Base-by-base conservation (phyloP, 2,113 vertebrate species). In the Bettongia penicillata region DNA sequence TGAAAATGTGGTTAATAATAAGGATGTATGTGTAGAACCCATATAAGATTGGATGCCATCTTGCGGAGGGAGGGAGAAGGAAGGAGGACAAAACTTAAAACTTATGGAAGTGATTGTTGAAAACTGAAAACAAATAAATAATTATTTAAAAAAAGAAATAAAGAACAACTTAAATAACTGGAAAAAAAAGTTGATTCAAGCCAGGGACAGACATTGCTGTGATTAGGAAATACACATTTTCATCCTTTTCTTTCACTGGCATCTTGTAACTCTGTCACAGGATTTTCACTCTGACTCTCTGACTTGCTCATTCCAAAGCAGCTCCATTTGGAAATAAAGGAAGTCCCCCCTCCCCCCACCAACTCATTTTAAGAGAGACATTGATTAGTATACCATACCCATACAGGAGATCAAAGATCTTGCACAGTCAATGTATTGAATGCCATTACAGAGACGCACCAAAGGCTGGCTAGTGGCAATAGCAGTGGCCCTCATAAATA, bases 351-450 rank as follows among this genome's bases (percentile, higher is more conserved):
- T 43, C 23, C 8, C 90, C 89, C 93, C 6, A n/a, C n/a, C 26
- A 43, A 50, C 28, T 10, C 48, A 94, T 97, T 91, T 26, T 91
- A 19, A 68, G 48, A 95, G 22, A 95, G 43, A 3, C 50, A 8
- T 25, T 68, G 12, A 77, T 22, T n/a, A 55, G 37, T 16, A 2
- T 90, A 50, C 77, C 51, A 50, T 90, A 50, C 77, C 51, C 50
- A 23, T 51, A 37, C 6, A 95, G 11, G 31, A 55, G 50, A 47
- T 93, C 52, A 96, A 93, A 96, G 28, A 61, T 8, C 49, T 25
- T 94, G 90, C 37, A 53, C 91, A 84, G 37, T 28, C 95, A 96
- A 96, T 11, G 3, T 51, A 95, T 97, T 96, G 93, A 92, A 93
- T 95, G 49, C 43, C 90, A 96, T 89, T 91, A 8, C 91, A 43